phyloP scores from a whole-genome alignment of 1,140 invertebrate genomes.

The Musca vetustissima region DNA sequence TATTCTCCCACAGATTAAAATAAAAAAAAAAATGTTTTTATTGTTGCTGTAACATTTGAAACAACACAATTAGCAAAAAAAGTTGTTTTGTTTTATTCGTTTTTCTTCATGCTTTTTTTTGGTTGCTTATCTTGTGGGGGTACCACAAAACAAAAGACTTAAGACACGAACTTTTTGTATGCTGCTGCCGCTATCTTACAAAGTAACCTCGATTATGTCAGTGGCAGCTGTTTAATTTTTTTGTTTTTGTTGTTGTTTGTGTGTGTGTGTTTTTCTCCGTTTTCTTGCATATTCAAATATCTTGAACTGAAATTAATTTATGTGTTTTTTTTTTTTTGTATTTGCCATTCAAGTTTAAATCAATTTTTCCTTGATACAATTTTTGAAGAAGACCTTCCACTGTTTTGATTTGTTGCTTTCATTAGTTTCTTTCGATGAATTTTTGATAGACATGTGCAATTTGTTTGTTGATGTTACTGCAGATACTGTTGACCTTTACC shows the following conservation, averaged over 20 bases:
- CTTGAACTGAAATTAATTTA: slow-evolving; percentile 31
- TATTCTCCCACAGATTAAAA: neutral
- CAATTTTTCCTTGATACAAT: slow-evolving; percentile 50
- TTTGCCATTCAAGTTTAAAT: slow-evolving; percentile 31
- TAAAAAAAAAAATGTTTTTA: neutral
- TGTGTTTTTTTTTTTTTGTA: slow-evolving; percentile 45
- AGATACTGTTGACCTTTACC: too few species aligned
- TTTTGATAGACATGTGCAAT: neutral
- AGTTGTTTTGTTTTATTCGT: too few species aligned
- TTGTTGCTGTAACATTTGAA: neutral
- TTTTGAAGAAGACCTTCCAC: slow-evolving; percentile 39
- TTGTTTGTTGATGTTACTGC: too few species aligned
- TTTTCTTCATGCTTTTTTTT: too few species aligned
- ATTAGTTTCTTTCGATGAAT: neutral
- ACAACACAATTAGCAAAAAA: too few species aligned
- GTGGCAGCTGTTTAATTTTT: slow-evolving; percentile 1
- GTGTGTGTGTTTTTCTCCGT: neutral
- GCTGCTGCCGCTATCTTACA: neutral
- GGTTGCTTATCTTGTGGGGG: neutral
- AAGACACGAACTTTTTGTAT: neutral
- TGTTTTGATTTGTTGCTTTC: neutral
- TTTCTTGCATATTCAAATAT: slow-evolving; percentile 4
- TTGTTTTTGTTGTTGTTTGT: neutral
- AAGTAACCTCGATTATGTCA: slow-evolving; percentile 12
- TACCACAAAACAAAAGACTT: slow-evolving; percentile 41